Conservation (phyloP, 1,140 invertebrate genomes). For the Muscidifurax raptorellus region DNA sequence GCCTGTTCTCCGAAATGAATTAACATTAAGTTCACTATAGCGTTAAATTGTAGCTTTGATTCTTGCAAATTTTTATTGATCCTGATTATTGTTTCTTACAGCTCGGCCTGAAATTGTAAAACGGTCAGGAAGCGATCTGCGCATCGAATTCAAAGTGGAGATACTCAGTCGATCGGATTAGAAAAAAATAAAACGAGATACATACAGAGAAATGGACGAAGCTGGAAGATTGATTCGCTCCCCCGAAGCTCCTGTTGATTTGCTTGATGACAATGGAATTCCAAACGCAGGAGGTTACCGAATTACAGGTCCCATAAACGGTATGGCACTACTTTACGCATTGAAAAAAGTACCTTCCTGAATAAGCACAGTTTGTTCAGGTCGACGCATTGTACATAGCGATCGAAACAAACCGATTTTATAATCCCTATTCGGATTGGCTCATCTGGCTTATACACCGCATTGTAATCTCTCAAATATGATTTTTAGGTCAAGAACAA, state of each 20-base stretch:
- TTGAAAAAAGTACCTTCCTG: too few species aligned
- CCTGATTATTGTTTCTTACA: background rate
- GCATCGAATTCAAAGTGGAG: too few species aligned
- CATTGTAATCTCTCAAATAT: background rate
- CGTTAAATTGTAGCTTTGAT: too few species aligned
- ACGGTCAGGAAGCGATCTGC: too few species aligned
- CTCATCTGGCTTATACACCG: too few species aligned
- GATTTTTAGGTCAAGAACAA: background rate
- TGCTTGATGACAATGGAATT: conserved; percentile 13
- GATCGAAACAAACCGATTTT: too few species aligned
- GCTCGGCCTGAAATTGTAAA: background rate
- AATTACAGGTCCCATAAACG: background rate
- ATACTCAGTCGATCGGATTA: too few species aligned
- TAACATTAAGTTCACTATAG: background rate
- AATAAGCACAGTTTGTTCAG: background rate
- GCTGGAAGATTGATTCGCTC: conserved; percentile 12
- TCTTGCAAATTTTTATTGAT: background rate
- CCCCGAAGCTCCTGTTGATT: background rate
- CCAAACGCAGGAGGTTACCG: background rate
- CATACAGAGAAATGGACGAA: conserved; percentile 33
- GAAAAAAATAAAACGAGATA: background rate
- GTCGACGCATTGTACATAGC: too few species aligned
- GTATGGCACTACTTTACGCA: conserved; percentile 17
- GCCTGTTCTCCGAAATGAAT: background rate
- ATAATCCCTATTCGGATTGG: background rate